These are phyloP conservation scores for Nasonia vitripennis DNA, from an alignment of 1,140 invertebrate genomes.

Conservation along the genomic window DNA sequence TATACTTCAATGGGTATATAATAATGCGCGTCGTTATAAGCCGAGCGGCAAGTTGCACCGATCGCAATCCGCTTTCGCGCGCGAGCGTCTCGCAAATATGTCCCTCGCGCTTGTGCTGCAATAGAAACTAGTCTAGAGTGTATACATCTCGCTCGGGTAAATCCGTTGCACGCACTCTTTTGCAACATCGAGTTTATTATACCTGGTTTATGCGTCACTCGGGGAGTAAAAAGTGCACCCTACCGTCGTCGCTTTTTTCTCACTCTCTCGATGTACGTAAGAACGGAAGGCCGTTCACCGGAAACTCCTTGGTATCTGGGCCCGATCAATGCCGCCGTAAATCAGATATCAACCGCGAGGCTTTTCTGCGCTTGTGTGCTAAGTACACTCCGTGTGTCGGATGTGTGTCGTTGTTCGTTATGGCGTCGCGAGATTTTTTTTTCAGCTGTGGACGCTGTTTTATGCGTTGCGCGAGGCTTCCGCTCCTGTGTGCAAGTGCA, in stretches of 20 bases:
- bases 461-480: background rate
- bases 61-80: background rate
- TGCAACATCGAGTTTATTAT: background rate
- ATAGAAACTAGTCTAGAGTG: background rate
- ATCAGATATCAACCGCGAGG: constrained; percentile 61
- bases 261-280: background rate
- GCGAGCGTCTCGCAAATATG: background rate
- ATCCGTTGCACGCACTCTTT: background rate
- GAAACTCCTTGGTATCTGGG: constrained; percentile 22
- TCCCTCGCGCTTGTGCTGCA: background rate
- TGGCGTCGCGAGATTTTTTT: background rate
- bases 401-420: background rate
- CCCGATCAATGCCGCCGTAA: constrained; percentile 57
- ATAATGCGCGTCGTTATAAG: background rate
- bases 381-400: background rate
- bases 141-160: background rate
- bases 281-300: constrained; percentile 45
- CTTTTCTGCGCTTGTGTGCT: background rate
- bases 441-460: background rate
- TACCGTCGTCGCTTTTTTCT: background rate
- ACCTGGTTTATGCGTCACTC: background rate
- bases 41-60: background rate
- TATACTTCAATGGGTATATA: background rate
- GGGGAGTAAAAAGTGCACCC: background rate
- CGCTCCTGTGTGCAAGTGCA: background rate